These are phyloP conservation scores for Apistogramma diplotaenia DNA, from an alignment of 2,113 vertebrate species.

Conservation along the genomic window DNA sequence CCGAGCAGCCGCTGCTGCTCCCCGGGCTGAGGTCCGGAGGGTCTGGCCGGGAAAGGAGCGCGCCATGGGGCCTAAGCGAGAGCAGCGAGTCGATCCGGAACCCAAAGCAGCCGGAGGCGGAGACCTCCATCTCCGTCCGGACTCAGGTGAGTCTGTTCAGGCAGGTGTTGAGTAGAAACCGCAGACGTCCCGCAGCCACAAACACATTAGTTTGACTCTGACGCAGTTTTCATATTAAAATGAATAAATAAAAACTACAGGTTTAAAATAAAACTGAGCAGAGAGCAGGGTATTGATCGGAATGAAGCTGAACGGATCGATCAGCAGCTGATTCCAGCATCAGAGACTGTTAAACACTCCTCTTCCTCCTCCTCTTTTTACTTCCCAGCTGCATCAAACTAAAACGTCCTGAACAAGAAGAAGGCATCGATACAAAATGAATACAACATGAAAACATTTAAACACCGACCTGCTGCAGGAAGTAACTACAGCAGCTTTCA, in stretches of 20 bases:
- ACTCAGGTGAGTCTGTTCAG: constrained; percentile 1
- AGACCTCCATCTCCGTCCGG: constrained; percentile 79
- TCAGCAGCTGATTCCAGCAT: neutral
- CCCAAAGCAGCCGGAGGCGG: constrained; percentile 73
- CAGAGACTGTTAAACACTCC: neutral
- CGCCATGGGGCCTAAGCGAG: constrained; percentile 81
- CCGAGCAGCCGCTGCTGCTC: constrained; percentile 80
- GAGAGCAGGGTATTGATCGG: neutral
- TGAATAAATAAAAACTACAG: neutral
- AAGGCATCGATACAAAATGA: too few relatives aligned
- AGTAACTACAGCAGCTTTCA: too few relatives aligned
- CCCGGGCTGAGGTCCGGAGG: constrained; percentile 84
- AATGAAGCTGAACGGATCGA: neutral
- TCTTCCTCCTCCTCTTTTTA: neutral
- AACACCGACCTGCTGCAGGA: too few relatives aligned
- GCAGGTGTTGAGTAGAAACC: neutral
- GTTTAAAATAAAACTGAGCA: neutral
- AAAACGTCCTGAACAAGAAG: too few relatives aligned
- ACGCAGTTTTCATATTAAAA: neutral
- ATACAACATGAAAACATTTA: too few relatives aligned
- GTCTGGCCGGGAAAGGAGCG: constrained; percentile 78
- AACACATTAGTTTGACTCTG: neutral
- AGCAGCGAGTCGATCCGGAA: constrained; percentile 90
- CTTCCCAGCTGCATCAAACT: neutral
- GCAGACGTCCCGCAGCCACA: neutral